Evolutionary conservation across 1,140 invertebrate species (phyloP), one percentile per base, ranked within the genome.

Genomic region (Lysiphlebus fabarum): DNA sequence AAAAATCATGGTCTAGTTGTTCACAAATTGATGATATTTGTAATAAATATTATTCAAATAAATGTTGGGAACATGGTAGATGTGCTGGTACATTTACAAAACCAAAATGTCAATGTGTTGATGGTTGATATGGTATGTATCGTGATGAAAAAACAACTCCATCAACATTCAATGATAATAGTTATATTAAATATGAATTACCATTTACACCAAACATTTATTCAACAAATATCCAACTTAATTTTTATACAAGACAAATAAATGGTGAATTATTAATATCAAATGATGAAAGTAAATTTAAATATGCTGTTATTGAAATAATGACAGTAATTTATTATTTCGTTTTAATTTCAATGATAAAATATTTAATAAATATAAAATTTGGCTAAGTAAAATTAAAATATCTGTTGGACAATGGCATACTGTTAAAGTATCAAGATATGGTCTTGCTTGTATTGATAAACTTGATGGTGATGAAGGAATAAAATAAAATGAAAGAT

Each of bases 351-450:
- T 98, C 10, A 97, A 97, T 71, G 95, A 91, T 34, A 77, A 94
- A 62, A 83, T 91, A 61, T 90, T 91, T 7, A 91, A 95, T 76
- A 91, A 97, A 76, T 85, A 87, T 67, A 90, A 93, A 72, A 87
- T 98, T 56, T 95, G 92, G 89, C 80, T 99, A 9, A 92, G 90
- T 56, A 86, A 91, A 38, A 88, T 96, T n/a, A 84, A 88, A 3
- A 93, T 97, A 1, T 92, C 95, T 71, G 95, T 98, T 79, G 96
- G 96, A 9, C 93, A 96, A 69, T 98, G 96, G 96, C 96, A 99
- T 73, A 92, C 91, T 7, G 93, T 95, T 1, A 85, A 90, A 63
- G 90, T 92, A 0, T 90, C 86, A 67, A 85, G 96, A 58, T 95
- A 93, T 66, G 95, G 96, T 40, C 95, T 92, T 38, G 92, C 93